A percentile compares a stretch with the other conserved stretches of the same genome.
Conservation (phyloP, 2,113 vertebrate genomes). For the Plectropomus leopardus region DNA sequence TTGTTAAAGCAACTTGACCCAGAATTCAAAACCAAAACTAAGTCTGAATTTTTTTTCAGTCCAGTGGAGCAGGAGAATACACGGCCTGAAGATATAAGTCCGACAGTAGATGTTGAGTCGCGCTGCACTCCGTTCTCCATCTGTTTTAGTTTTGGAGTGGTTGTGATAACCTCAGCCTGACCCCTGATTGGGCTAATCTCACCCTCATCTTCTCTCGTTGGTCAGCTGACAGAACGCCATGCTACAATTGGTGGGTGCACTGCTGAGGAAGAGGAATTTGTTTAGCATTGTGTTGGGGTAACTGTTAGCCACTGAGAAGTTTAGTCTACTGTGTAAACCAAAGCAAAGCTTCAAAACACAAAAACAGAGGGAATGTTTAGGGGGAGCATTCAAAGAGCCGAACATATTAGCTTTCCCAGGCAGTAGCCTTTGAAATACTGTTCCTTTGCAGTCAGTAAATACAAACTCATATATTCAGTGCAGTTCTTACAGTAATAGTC, state of each 20-base stretch:
- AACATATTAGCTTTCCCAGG: constrained; percentile 54
- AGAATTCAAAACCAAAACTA: constrained; percentile 68
- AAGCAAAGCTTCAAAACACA: constrained; percentile 72
- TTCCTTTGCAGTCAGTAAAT: constrained; percentile 15
- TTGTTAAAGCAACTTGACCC: constrained; percentile 68
- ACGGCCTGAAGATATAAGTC: constrained; percentile 61
- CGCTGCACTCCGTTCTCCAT: constrained; percentile 72
- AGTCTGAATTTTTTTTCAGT: constrained; percentile 73
- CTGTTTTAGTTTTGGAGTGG: constrained; percentile 82
- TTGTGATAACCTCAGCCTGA: constrained; percentile 83
- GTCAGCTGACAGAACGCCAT: constrained; percentile 76
- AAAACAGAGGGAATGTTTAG: constrained; percentile 68
- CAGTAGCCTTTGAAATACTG: constrained; percentile 35
- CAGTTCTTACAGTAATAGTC: neutral
- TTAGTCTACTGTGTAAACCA: constrained; percentile 76
- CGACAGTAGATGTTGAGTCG: constrained; percentile 73
- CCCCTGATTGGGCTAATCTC: constrained; percentile 83
- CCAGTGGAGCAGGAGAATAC: constrained; percentile 67
- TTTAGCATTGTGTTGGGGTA: constrained; percentile 93
- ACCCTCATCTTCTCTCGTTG: constrained; percentile 74
- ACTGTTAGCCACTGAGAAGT: constrained; percentile 90
- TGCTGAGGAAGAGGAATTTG: constrained; percentile 93
- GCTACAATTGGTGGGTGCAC: constrained; percentile 89
- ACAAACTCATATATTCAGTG: neutral
- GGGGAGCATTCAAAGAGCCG: constrained; percentile 43